These are phyloP conservation scores for Sitta carolinensis DNA, from an alignment of 2,797 vertebrate species.

Conservation along the genomic window DNA sequence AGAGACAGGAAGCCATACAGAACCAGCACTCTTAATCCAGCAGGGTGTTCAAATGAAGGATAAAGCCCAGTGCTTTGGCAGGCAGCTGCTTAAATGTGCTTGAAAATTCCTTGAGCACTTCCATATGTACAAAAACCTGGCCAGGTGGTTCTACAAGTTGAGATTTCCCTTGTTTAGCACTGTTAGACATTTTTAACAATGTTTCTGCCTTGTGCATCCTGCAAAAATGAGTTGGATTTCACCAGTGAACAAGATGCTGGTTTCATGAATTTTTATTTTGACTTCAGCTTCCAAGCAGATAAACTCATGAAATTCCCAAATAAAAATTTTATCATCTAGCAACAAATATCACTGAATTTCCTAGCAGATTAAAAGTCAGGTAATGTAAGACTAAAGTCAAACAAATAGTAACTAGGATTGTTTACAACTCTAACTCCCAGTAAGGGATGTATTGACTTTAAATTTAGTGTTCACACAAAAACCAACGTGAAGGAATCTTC, in stretches of 20 bases:
- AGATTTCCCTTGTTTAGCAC: neutral
- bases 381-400: neutral
- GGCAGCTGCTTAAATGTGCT: neutral
- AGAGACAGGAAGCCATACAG: neutral
- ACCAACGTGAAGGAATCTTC: accelerated
- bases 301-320: neutral
- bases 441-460: neutral
- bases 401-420: neutral
- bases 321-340: neutral
- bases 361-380: neutral
- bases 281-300: neutral
- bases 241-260: neutral
- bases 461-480: neutral
- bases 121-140: neutral
- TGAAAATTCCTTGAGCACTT: neutral
- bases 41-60: neutral
- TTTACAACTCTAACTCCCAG: neutral
- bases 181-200: neutral
- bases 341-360: neutral
- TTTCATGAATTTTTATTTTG: neutral
- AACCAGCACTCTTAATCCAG: neutral
- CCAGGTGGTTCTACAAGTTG: neutral
- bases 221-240: neutral
- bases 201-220: neutral
- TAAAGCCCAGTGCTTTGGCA: neutral